Evolutionary conservation across 1,140 invertebrate genomes (phyloP).

Genomic region (Callitettix versicolor): DNA sequence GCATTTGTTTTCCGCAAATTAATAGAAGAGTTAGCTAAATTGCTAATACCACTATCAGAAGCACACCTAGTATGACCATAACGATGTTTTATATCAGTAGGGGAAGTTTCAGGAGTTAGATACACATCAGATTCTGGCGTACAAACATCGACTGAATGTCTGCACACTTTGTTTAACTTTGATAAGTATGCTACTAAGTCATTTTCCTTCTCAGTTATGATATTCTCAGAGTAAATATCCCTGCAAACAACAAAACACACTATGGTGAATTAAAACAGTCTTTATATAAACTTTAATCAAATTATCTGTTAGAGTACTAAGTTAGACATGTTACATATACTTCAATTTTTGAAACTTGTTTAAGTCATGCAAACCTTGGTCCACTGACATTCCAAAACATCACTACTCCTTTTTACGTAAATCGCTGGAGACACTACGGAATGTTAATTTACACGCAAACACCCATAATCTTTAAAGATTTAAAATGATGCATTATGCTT

Average conservation of each 20-base stretch:
- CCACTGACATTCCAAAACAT: too few relatives aligned
- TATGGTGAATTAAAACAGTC: not conserved
- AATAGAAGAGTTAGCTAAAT: not conserved
- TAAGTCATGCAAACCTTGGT: too few relatives aligned
- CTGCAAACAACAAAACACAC: slow-evolving; percentile 19
- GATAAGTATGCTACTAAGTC: slow-evolving; percentile 19
- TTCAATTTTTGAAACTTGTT: too few relatives aligned
- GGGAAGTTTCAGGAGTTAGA: slow-evolving; percentile 23
- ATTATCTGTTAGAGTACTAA: too few relatives aligned
- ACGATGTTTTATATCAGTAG: not conserved
- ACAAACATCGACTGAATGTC: slow-evolving; percentile 6
- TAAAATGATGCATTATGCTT: too few relatives aligned
- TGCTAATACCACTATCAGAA: slow-evolving; percentile 8
- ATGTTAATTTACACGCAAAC: too few relatives aligned
- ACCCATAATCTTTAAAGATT: too few relatives aligned
- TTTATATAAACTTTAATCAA: too few relatives aligned
- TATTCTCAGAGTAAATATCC: slow-evolving; percentile 22
- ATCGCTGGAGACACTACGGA: too few relatives aligned
- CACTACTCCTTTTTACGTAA: too few relatives aligned
- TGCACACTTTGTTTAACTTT: slow-evolving; percentile 8
- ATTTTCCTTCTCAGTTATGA: slow-evolving; percentile 20
- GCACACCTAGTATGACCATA: slow-evolving; percentile 2
- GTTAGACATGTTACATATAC: too few relatives aligned
- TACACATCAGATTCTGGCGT: slow-evolving; percentile 24
- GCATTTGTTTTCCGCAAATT: slow-evolving; percentile 11